A percentile compares a stretch with the other conserved stretches of the same genome.
Evolutionary conservation across 1,140 invertebrate species (phyloP).

Genomic region (Aphelinus atriplicis): DNA sequence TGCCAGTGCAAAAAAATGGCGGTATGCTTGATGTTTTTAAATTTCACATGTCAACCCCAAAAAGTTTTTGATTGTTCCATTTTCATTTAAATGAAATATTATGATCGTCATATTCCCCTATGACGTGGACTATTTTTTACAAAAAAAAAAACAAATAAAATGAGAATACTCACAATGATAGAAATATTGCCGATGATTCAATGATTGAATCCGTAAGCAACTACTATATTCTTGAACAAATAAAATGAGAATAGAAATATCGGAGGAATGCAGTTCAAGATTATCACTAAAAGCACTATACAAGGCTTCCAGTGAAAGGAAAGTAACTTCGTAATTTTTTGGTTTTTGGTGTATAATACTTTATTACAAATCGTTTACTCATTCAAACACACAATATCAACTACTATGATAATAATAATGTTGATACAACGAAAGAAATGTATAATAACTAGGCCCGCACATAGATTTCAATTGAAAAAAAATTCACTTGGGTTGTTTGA

Average conservation of each 20-base stretch:
- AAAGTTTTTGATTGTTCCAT: too few relatives aligned
- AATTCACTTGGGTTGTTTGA: background rate
- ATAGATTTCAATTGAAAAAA: constrained; percentile 37
- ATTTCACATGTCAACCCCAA: too few relatives aligned
- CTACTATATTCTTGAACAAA: too few relatives aligned
- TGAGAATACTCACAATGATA: too few relatives aligned
- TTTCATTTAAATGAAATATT: too few relatives aligned
- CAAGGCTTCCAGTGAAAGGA: constrained; percentile 59
- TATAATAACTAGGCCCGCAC: constrained; percentile 49
- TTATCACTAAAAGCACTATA: constrained; percentile 44
- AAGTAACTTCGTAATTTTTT: constrained; percentile 50
- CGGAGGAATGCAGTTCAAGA: too few relatives aligned
- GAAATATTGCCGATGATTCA: too few relatives aligned
- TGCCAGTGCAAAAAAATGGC: constrained; percentile 25
- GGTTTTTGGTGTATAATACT: constrained; percentile 48
- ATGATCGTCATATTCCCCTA: too few relatives aligned
- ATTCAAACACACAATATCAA: constrained; percentile 39
- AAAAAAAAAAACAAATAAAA: too few relatives aligned
- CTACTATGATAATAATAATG: constrained; percentile 46
- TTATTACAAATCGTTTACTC: constrained; percentile 42
- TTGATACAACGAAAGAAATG: constrained; percentile 44
- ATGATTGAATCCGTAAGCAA: too few relatives aligned
- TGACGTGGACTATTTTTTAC: too few relatives aligned
- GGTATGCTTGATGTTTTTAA: background rate
- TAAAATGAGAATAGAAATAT: too few relatives aligned